Percentiles rank a stretch among this genome's conserved stretches.
Conservation (phyloP, 2,797 vertebrate species). For the Gila robusta region DNA sequence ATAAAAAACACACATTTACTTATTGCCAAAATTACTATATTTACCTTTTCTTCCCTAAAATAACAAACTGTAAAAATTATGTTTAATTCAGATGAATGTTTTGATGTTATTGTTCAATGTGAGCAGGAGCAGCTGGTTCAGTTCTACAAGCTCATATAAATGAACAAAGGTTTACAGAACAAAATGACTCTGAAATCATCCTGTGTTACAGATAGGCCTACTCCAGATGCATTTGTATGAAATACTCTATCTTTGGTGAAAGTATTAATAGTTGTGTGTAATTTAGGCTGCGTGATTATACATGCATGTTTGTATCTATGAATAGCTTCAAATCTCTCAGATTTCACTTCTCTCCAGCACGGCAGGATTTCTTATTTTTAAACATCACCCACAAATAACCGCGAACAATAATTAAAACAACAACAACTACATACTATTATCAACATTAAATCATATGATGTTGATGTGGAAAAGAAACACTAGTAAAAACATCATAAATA, state of each 20-base stretch:
- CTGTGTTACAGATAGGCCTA: not conserved
- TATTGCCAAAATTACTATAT: not conserved
- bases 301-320: conserved; percentile 60
- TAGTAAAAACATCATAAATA: not conserved
- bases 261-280: conserved; percentile 35
- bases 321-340: conserved; percentile 61
- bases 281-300: conserved; percentile 40
- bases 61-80: not conserved
- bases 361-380: conserved; percentile 51
- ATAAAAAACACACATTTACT: not conserved
- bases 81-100: not conserved
- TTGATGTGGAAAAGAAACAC: not conserved
- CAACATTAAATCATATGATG: not conserved
- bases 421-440: not conserved
- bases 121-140: not conserved
- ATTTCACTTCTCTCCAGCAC: conserved; percentile 58
- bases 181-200: not conserved
- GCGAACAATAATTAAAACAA: not conserved
- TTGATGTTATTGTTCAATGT: not conserved
- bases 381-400: conserved; percentile 43
- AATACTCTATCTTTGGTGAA: conserved; percentile 16
- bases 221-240: not conserved
- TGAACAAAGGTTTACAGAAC: not conserved
- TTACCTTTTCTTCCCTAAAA: not conserved
- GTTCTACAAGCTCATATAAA: not conserved